A percentile compares a stretch with the other conserved stretches of the same genome.
phyloP scores from a whole-genome alignment of 2,888 invertebrate genomes.

The Philonicus albiceps region DNA sequence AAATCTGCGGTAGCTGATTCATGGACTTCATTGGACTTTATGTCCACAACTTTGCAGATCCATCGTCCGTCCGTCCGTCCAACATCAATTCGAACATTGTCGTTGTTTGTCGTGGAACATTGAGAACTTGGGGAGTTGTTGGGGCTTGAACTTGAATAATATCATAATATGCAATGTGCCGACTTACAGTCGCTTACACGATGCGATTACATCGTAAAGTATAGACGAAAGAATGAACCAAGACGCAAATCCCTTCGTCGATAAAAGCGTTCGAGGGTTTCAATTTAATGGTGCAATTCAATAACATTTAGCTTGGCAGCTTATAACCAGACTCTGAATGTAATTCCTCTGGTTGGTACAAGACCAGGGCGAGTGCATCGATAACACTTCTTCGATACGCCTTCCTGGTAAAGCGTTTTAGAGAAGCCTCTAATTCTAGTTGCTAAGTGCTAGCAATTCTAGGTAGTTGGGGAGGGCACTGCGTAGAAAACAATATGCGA shows the following conservation, averaged over 20 bases:
- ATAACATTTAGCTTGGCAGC: neutral
- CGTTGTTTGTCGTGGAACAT: neutral
- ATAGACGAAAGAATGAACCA: neutral
- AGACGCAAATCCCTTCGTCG: neutral
- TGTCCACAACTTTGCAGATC: neutral
- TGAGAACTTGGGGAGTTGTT: neutral
- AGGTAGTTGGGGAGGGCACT: neutral
- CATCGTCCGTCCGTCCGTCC: neutral
- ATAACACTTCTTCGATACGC: neutral
- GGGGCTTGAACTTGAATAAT: constrained; percentile 38
- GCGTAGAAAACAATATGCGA: neutral
- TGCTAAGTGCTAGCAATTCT: neutral
- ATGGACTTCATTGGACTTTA: neutral
- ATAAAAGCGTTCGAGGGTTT: neutral
- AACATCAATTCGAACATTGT: neutral
- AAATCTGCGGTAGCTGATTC: neutral
- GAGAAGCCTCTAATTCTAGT: neutral
- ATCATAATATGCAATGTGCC: neutral
- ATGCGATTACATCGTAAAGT: neutral
- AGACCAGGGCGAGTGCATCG: neutral
- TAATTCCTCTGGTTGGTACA: neutral
- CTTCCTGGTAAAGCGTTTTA: neutral
- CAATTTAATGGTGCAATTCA: neutral
- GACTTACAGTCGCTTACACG: constrained; percentile 25
- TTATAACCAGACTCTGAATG: neutral